phyloP scores from a whole-genome alignment of 2,113 vertebrate genomes.

The Catharus fuscescens region DNA sequence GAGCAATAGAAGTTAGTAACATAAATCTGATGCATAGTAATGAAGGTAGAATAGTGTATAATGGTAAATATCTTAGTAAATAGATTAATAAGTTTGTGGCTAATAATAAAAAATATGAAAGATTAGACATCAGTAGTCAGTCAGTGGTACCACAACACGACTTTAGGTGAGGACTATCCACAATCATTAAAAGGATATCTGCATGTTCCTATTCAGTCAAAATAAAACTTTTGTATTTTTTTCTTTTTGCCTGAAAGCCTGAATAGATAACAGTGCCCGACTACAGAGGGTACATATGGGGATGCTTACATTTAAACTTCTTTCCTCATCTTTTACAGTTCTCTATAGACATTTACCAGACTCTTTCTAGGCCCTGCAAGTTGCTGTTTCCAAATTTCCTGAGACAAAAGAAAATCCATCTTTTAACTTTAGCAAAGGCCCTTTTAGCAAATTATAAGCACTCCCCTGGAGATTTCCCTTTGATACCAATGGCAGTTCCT shows the following conservation, averaged over 20 bases:
- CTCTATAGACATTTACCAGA: background rate
- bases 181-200: background rate
- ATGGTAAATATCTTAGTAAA: constrained; percentile 37
- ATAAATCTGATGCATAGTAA: constrained; percentile 38
- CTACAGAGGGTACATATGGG: background rate
- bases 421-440: background rate
- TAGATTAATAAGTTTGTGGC: constrained; percentile 49
- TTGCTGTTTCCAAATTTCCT: background rate
- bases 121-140: background rate
- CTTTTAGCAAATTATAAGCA: background rate
- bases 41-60: background rate
- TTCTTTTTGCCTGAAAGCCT: background rate
- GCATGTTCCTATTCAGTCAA: background rate
- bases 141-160: background rate
- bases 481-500: background rate
- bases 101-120: constrained; percentile 34
- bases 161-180: background rate
- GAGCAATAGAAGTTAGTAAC: constrained; percentile 46
- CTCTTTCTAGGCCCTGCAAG: background rate
- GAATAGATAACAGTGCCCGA: background rate
- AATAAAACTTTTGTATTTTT: background rate
- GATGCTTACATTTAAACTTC: background rate
- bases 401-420: background rate
- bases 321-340: background rate
- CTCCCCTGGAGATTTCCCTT: background rate